Evolutionary conservation across 1,140 invertebrate species (phyloP), one percentile per base, ranked within the genome.

Genomic region (Heliconius himera): DNA sequence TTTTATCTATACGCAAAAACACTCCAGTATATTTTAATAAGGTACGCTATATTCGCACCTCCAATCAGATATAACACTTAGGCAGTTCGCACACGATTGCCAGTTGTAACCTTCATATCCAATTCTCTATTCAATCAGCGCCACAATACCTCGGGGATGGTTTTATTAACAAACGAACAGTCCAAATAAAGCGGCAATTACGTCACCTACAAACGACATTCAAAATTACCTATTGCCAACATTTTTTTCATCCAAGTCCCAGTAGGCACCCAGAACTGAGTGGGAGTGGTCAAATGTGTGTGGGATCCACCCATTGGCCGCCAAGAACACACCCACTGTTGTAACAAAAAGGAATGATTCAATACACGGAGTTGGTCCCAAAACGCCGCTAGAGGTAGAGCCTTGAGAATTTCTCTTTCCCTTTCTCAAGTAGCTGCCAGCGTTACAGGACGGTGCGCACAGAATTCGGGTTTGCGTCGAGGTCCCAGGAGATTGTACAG

Each of bases 171-270:
- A 86, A 88, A 87, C 87, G 82, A 86, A 87, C 86, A 81, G 82
- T 81, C 86, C 85, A 88, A 84, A 90, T 93, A 92, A 93, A 92
- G 84, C 87, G 82, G 83, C 89, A 90, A 94, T 93, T 93, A 90
- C 91, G 85, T 93, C 89, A 90, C 90, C 88, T 87, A 84, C 85
- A 85, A 93, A 92, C 88, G 88, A 89, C 85, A 87, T 90, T 91
- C 89, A 88, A 90, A 94, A 94, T 94, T 94, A 94, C 93, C 91
- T 93, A 94, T 92, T 89, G 88, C 91, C 81, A 93, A 93, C 91
- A 93, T 87, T 93, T 92, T 85, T 92, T 90, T 80, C 87, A 88
- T 88, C 77, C 88, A 93, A 94, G 73, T 93, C 93, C 93, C 93
- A 86, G 93, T 94, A 94, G 93, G 93, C 92, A 94, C 88, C 82